Evolutionary conservation across 2,113 vertebrate genomes (phyloP), one percentile per base, ranked within the genome.

Genomic region (Turnix velox): DNA sequence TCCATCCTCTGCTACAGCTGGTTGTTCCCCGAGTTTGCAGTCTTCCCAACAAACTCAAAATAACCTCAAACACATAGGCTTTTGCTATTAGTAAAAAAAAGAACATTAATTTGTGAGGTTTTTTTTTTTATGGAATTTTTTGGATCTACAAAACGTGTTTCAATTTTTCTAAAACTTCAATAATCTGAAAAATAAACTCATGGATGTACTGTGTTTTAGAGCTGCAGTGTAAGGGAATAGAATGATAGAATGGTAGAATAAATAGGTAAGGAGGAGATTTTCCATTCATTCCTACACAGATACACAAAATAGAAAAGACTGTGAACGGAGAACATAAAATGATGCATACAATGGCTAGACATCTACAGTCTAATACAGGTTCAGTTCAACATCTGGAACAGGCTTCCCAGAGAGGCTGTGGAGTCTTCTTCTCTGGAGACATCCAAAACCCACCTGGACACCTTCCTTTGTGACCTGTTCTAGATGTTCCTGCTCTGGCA

Each of bases 11-110:
- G 6, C 22, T 84, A 74, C 84, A 90, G 30, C 59, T 63, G 23
- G 6, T 90, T 77, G 27, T 90, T 86, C 79, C 48, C 19, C 43
- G 51, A 46, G 80, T 80, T 62, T 90, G 40, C 49, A 73, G 1
- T 93, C 71, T 85, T 85, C 18, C 25, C 35, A 57, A 84, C 7
- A 33, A 72, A 61, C 58, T 24, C 9, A 6, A 87, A 94, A 84
- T 75, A 84, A 79, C 15, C 19, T 87, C 37, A 71, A 66, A 88
- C 42, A 33, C 7, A 5, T 9, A 18, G 71, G 69, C 51, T 81
- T 67, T 48, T 55, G 7, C 22, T 37, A 37, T 67, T 58, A 66
- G 25, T 71, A 58, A 43, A 62, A 65, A 84, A 52, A 31, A 33
- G 4, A 55, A 3, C 39, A 86, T 31, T 8, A 39, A 8, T 62